A percentile compares a stretch with the other conserved stretches of the same genome.
Evolutionary conservation across 2,113 vertebrate genomes (phyloP).

Genomic region (Lepus americanus): DNA sequence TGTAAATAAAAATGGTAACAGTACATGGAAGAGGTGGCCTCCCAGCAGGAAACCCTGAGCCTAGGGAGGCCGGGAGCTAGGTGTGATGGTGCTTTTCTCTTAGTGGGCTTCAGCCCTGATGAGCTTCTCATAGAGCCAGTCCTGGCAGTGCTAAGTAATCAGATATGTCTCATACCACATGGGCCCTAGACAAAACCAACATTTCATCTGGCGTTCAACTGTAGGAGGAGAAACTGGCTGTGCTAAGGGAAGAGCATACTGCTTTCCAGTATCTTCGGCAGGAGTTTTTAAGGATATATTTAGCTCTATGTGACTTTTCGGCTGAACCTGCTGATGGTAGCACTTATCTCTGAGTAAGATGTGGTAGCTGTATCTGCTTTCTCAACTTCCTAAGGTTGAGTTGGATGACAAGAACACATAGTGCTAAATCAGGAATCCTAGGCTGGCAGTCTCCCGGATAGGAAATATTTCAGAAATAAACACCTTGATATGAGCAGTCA

Average conservation of each 20-base stretch:
- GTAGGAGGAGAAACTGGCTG: neutral
- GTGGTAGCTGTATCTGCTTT: neutral
- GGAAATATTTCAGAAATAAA: slow-evolving; percentile 60
- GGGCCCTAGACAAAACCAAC: slow-evolving; percentile 30
- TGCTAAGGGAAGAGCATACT: neutral
- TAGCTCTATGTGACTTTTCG: slow-evolving; percentile 14
- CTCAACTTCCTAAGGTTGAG: slow-evolving; percentile 45
- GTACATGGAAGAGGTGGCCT: neutral
- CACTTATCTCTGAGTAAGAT: slow-evolving; percentile 11
- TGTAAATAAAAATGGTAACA: slow-evolving; percentile 4
- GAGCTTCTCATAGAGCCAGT: neutral
- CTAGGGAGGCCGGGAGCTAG: neutral
- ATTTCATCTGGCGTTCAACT: neutral
- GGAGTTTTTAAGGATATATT: neutral
- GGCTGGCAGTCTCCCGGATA: slow-evolving; percentile 5
- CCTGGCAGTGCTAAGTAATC: neutral
- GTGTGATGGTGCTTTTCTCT: neutral
- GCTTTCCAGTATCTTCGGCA: neutral
- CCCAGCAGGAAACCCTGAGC: neutral
- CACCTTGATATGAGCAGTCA: neutral
- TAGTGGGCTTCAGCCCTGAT: neutral
- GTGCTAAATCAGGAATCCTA: slow-evolving; percentile 48
- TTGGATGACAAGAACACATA: slow-evolving; percentile 48
- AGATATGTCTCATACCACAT: neutral
- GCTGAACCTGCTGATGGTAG: neutral